Evolutionary conservation across 30 jellyfish, hydroid and myxozoan species (phyloP).

Genomic region (Euphysa ruthae): DNA sequence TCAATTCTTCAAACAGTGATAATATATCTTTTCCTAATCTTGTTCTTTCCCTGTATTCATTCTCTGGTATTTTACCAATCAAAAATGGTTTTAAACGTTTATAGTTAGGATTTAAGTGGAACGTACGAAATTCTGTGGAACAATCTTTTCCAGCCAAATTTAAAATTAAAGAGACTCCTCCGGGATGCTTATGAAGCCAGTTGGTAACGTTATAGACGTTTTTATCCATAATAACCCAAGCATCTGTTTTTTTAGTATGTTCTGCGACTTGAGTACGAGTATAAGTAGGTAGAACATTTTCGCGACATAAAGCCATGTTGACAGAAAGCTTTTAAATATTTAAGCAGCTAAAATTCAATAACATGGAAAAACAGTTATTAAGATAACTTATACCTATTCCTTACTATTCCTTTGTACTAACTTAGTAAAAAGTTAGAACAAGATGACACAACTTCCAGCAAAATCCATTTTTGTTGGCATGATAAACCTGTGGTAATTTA

Average conservation of each 20-base stretch:
- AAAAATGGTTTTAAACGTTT: slow-evolving; percentile 49
- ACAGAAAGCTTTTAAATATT: too few relatives aligned
- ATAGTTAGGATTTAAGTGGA: slow-evolving; percentile 44
- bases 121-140: slow-evolving; percentile 68
- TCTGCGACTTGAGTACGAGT: slow-evolving; percentile 48
- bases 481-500: too few relatives aligned
- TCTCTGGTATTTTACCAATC: slow-evolving; percentile 41
- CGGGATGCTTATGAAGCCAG: slow-evolving; percentile 82
- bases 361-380: too few relatives aligned
- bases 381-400: too few relatives aligned
- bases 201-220: slow-evolving; percentile 72
- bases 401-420: too few relatives aligned
- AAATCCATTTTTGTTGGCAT: too few relatives aligned
- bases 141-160: slow-evolving; percentile 91
- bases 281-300: slow-evolving; percentile 18
- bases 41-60: slow-evolving; percentile 17
- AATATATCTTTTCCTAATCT: slow-evolving; percentile 55
- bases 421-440: too few relatives aligned
- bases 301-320: too few relatives aligned
- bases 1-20: slow-evolving; percentile 33
- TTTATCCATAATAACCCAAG: slow-evolving; percentile 60
- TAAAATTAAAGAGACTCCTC: slow-evolving; percentile 57
- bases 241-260: slow-evolving; percentile 55
- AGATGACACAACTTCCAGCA: too few relatives aligned
- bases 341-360: too few relatives aligned